These are phyloP conservation scores for Apantesis nais DNA, from an alignment of 2,888 invertebrate species.

Conservation along the genomic window DNA sequence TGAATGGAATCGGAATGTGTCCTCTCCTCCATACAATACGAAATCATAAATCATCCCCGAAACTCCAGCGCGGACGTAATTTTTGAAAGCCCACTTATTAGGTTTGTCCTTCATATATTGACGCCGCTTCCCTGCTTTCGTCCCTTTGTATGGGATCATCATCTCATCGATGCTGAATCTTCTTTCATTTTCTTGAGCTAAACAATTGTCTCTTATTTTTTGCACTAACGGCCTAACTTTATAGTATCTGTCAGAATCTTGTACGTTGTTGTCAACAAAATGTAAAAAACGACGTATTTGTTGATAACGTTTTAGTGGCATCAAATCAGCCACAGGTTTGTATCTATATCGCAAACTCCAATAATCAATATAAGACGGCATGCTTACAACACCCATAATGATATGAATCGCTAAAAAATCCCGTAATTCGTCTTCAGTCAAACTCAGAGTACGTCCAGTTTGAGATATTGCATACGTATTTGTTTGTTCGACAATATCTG, in stretches of 20 bases:
- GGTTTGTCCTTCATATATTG: constrained; percentile 27
- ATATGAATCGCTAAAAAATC: neutral
- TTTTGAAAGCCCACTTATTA: constrained; percentile 46
- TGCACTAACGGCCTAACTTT: constrained; percentile 24
- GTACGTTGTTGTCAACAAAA: constrained; percentile 1
- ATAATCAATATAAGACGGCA: constrained; percentile 15
- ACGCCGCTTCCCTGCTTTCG: constrained; percentile 48
- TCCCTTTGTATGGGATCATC: constrained; percentile 60
- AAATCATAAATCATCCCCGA: neutral
- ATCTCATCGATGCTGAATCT: constrained; percentile 52
- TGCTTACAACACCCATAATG: neutral
- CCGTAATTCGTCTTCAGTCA: neutral
- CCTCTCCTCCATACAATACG: constrained; percentile 7
- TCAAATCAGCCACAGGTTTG: neutral
- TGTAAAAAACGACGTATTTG: neutral
- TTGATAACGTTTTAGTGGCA: neutral
- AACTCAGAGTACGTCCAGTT: neutral
- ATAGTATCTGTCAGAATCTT: constrained; percentile 17
- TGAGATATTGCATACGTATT: neutral
- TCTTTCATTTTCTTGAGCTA: constrained; percentile 27
- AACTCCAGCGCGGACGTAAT: constrained; percentile 23
- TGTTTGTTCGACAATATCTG: neutral
- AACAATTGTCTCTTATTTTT: constrained; percentile 2
- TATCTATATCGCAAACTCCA: constrained; percentile 28
- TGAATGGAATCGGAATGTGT: constrained; percentile 8